A percentile compares a stretch with the other conserved stretches of the same genome.
Conservation (phyloP, 1,140 invertebrate species). For the Pteromalus puparum region DNA sequence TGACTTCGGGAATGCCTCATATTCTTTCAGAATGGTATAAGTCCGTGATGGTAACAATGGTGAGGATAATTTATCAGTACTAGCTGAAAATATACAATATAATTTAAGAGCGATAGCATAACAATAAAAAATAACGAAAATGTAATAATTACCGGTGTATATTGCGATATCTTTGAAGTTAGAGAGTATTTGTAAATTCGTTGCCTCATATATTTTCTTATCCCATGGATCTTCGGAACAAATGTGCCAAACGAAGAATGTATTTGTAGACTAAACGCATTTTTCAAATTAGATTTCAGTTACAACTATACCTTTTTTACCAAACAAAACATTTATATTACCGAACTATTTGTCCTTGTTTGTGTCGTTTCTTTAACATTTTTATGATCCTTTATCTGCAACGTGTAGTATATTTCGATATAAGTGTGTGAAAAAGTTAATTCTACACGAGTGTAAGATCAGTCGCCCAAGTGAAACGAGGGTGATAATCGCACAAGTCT, state of each 20-base stretch:
- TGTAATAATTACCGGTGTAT: neutral
- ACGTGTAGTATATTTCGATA: neutral
- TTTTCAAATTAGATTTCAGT: neutral
- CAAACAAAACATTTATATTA: neutral
- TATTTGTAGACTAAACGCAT: constrained; percentile 25
- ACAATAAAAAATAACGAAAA: neutral
- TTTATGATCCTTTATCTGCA: constrained; percentile 2
- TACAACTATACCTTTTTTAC: neutral
- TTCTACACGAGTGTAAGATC: too few relatives aligned
- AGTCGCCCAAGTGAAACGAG: too few relatives aligned
- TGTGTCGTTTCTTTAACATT: neutral
- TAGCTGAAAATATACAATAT: neutral
- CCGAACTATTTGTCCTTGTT: neutral
- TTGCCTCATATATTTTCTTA: constrained; percentile 51
- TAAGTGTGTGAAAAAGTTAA: too few relatives aligned
- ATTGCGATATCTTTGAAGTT: constrained; percentile 38
- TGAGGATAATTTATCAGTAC: neutral
- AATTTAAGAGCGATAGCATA: neutral
- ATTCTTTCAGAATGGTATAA: constrained; percentile 55
- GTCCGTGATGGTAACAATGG: constrained; percentile 35
- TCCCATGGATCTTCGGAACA: constrained; percentile 60
- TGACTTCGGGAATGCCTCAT: constrained; percentile 28
- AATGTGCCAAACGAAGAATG: constrained; percentile 62
- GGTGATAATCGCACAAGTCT: too few relatives aligned
- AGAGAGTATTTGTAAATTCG: constrained; percentile 54